Evolutionary conservation across 2,113 vertebrate genomes (phyloP), one percentile per base, ranked within the genome.

Genomic region (Stigmatopora argus): DNA sequence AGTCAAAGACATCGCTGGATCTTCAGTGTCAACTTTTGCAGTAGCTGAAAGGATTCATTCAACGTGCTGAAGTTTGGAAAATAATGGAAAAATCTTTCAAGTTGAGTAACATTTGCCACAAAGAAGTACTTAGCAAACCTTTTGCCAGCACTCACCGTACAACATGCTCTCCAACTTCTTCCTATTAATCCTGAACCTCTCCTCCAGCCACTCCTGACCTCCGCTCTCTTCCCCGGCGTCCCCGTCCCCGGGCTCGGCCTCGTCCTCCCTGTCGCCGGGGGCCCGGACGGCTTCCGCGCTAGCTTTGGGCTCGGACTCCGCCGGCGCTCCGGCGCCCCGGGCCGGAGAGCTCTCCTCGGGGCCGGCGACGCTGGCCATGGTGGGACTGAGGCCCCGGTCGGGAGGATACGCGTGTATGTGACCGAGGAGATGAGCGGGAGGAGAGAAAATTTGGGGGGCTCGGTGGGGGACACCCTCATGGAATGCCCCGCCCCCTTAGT

Each of bases 141-240:
- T 14, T 23, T 23, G 21, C 13, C 9, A 19, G 41, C 44, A 82
- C 90, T 90, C 77, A 92, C 91, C 80, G 49, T 91, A 91, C 80
- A 92, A 73, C 91, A 92, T 92, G 73, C 60, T 80, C 78, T 92
- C 91, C 77, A 92, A 86, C 80, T 91, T 92, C 85, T 91, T 92
- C 79, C 91, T 85, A 85, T 92, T 90, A 5, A 92, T 92, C 75
- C 91, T 86, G 82, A 92, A 92, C 69, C 91, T 87, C 76, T 92
- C 91, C 70, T 92, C 91, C 75, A 90, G 77, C 89, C 89, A 90
- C 17, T 92, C 87, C 0, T 82, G 85, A 79, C 91, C 87, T 35
- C 64, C 47, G 63, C 69, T 69, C 51, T 85, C 78, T 35, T 52
- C 72, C 60, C 12, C 62, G 7, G 57, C 51, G 2, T 61, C 57